Evolutionary conservation across 35 echinoderm and acorn worm genomes (phyloP).

Genomic region (Acanthaster planci): DNA sequence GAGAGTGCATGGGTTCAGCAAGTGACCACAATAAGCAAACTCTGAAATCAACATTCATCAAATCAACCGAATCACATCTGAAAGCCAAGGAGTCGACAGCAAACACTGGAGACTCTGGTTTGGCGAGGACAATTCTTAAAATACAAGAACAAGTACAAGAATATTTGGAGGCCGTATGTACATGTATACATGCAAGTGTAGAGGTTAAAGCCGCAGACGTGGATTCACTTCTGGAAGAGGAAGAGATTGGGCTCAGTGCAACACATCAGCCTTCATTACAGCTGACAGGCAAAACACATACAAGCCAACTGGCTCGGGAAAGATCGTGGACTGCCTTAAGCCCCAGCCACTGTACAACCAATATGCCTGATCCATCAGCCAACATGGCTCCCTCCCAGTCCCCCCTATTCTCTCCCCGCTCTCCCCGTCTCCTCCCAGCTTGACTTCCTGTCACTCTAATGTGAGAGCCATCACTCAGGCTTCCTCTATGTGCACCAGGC

Average conservation of each 20-base stretch:
- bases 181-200: no score
- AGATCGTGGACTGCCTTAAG: neutral
- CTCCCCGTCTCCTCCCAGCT: neutral
- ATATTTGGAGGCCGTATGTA: no score
- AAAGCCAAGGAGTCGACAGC: no score
- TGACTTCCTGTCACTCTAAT: conserved; percentile 17
- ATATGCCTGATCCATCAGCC: conserved; percentile 12
- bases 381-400: neutral
- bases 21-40: no score
- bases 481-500: neutral
- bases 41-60: no score
- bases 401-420: neutral
- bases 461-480: conserved; percentile 9
- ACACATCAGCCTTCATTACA: conserved; percentile 14
- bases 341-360: neutral
- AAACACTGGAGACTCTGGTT: no score
- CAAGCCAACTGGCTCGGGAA: neutral
- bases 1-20: no score
- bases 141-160: no score
- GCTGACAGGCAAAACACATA: neutral
- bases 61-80: no score
- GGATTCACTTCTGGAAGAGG: no score
- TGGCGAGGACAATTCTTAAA: no score
- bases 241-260: neutral
- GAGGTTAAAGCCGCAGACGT: no score